phyloP scores from a whole-genome alignment of 1,140 invertebrate genomes.

The Hydropsyche tenuis region DNA sequence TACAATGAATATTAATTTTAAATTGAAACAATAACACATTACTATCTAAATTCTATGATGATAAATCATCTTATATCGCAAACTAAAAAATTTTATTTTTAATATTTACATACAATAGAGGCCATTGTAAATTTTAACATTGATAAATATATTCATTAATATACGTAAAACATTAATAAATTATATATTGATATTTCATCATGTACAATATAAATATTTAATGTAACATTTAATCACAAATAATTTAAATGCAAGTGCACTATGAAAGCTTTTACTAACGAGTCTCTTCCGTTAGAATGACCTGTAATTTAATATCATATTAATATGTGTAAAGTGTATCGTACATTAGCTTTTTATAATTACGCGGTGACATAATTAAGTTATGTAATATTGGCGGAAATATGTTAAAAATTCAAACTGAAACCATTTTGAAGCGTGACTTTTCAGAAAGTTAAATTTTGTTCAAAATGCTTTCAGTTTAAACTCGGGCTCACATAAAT shows the following conservation, averaged over 20 bases:
- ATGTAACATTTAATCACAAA: too few species aligned
- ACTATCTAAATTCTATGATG: neutral
- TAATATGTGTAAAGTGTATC: neutral
- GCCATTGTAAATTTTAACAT: slow-evolving; percentile 18
- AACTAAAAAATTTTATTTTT: neutral
- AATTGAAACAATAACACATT: too few species aligned
- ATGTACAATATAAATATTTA: neutral
- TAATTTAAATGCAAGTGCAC: too few species aligned
- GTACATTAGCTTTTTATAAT: neutral
- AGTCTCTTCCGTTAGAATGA: too few species aligned
- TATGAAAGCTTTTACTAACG: too few species aligned
- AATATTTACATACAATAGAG: neutral
- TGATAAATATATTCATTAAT: slow-evolving; percentile 1
- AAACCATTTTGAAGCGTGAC: neutral
- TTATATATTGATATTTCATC: neutral
- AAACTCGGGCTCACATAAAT: slow-evolving; percentile 12
- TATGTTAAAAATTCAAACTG: slow-evolving; percentile 8
- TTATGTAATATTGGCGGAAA: neutral
- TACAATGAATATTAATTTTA: slow-evolving; percentile 4
- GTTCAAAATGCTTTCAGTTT: slow-evolving; percentile 15
- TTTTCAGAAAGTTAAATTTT: neutral
- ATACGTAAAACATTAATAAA: neutral
- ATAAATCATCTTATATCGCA: neutral
- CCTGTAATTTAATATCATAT: neutral
- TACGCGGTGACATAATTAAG: neutral